A percentile compares a stretch with the other conserved stretches of the same genome.
phyloP scores from a whole-genome alignment of 1,140 invertebrate species.

The Drosophila setifemur region DNA sequence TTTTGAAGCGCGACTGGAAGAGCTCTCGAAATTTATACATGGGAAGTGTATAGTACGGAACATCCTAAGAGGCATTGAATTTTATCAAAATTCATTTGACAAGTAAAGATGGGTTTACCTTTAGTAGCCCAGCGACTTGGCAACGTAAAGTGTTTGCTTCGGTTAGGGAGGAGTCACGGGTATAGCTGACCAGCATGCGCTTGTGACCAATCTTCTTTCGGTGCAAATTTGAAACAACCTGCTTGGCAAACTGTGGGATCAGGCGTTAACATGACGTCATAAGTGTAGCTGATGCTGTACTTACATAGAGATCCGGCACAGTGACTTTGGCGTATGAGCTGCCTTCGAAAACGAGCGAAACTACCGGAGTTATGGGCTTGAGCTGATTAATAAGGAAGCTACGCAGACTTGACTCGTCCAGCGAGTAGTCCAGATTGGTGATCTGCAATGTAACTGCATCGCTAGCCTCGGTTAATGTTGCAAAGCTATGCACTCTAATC shows the following conservation, averaged over 20 bases:
- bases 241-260: slow-evolving; percentile 85
- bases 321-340: slow-evolving; percentile 78
- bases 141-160: slow-evolving; percentile 87
- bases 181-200: slow-evolving; percentile 90
- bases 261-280: not conserved
- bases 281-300: too few relatives aligned
- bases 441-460: slow-evolving; percentile 77
- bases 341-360: slow-evolving; percentile 75
- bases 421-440: slow-evolving; percentile 79
- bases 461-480: slow-evolving; percentile 32
- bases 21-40: slow-evolving; percentile 94
- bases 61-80: slow-evolving; percentile 83
- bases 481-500: slow-evolving; percentile 1
- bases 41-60: slow-evolving; percentile 89
- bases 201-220: slow-evolving; percentile 92
- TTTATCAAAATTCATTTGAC: not conserved
- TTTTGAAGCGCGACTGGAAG: slow-evolving; percentile 91
- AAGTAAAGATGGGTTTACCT: slow-evolving; percentile 83
- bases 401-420: slow-evolving; percentile 71
- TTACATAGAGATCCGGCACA: slow-evolving; percentile 79
- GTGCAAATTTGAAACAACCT: slow-evolving; percentile 92
- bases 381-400: slow-evolving; percentile 73
- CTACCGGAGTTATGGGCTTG: slow-evolving; percentile 78
- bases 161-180: slow-evolving; percentile 85
- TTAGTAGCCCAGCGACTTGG: slow-evolving; percentile 86